phyloP scores from a whole-genome alignment of 2,888 invertebrate genomes.

The Ecdyonurus torrentis region DNA sequence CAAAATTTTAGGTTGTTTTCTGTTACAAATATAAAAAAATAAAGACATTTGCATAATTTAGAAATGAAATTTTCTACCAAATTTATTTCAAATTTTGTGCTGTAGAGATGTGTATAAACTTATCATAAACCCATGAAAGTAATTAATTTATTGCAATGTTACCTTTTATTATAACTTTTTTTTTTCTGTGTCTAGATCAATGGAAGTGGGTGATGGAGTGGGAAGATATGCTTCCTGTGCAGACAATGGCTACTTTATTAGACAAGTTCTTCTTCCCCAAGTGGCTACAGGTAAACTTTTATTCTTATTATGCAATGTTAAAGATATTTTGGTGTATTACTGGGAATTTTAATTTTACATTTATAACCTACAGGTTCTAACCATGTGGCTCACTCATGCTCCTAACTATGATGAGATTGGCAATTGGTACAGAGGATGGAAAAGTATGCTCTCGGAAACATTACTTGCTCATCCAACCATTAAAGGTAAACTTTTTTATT shows the following conservation, averaged over 20 bases:
- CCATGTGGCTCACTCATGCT: slow-evolving; percentile 79
- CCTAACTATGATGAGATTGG: slow-evolving; percentile 84
- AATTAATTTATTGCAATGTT: too few relatives aligned
- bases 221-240: slow-evolving; percentile 65
- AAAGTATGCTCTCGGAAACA: slow-evolving; percentile 31
- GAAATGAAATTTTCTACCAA: too few relatives aligned
- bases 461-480: slow-evolving; percentile 36
- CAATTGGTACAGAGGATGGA: slow-evolving; percentile 62
- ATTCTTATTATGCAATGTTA: neutral
- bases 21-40: too few relatives aligned
- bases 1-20: too few relatives aligned
- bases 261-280: slow-evolving; percentile 85
- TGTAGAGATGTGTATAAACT: too few relatives aligned
- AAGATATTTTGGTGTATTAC: too few relatives aligned
- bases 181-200: slow-evolving; percentile 59
- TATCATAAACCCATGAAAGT: too few relatives aligned
- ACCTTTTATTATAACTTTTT: too few relatives aligned
- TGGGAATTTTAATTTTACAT: neutral
- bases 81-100: too few relatives aligned
- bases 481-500: slow-evolving; percentile 28
- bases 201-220: slow-evolving; percentile 95
- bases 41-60: too few relatives aligned
- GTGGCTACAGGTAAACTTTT: slow-evolving; percentile 46
- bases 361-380: slow-evolving; percentile 36
- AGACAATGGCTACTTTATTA: slow-evolving; percentile 61